Evolutionary conservation across 2,888 invertebrate genomes (phyloP).

Genomic region (Rhagonycha lutea): DNA sequence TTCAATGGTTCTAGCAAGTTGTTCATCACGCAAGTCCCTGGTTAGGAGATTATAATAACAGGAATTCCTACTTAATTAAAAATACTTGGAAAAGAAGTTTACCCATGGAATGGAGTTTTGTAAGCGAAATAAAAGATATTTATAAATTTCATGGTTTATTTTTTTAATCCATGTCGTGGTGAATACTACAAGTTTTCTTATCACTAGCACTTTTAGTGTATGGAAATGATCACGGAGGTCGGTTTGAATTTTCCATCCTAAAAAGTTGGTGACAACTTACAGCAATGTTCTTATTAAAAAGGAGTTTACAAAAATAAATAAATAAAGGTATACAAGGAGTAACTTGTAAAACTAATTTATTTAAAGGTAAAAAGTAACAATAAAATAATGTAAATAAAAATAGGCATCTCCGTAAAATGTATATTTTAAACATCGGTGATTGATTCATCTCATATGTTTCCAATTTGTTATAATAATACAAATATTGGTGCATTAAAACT

Average conservation of each 20-base stretch:
- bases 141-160: neutral
- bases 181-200: neutral
- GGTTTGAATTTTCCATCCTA: neutral
- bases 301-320: neutral
- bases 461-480: constrained; percentile 43
- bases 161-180: neutral
- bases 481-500: constrained; percentile 55
- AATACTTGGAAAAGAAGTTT: neutral
- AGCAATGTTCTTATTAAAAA: neutral
- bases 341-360: neutral
- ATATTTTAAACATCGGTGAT: neutral
- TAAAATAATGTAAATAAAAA: neutral
- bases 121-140: neutral
- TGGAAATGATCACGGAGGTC: neutral
- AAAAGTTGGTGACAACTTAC: neutral
- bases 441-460: neutral
- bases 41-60: no score
- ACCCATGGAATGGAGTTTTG: neutral
- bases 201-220: neutral
- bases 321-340: neutral
- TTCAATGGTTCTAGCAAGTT: no score
- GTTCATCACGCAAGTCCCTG: no score
- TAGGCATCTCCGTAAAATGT: neutral
- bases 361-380: neutral
- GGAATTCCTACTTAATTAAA: no score